Conservation (phyloP, 2,797 vertebrate species). For the Coilia nasus region DNA sequence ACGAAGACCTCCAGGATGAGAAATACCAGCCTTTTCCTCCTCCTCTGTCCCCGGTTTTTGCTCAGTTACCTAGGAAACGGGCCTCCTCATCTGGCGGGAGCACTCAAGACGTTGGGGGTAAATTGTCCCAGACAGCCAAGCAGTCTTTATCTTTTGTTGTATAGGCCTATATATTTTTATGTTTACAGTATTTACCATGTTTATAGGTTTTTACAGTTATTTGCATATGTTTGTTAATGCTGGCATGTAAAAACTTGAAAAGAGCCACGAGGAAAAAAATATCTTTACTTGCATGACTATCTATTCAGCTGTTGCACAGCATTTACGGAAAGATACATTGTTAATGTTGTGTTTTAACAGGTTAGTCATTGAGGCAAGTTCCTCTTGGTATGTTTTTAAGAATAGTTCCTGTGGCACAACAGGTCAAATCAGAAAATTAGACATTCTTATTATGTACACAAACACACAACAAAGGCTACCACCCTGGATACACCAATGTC, state of each 20-base stretch:
- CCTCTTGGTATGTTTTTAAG: too few relatives aligned
- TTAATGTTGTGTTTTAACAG: too few relatives aligned
- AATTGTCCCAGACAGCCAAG: background rate
- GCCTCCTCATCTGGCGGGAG: background rate
- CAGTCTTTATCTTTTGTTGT: background rate
- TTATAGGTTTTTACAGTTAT: background rate
- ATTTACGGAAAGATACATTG: too few relatives aligned
- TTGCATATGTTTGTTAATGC: background rate
- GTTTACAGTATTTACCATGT: background rate
- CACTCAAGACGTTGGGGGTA: constrained; percentile 19
- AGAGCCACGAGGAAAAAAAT: too few relatives aligned
- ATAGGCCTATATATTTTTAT: background rate
- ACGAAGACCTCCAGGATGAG: constrained; percentile 39
- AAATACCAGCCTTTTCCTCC: constrained; percentile 40
- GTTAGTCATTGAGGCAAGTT: too few relatives aligned
- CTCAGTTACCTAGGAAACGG: constrained; percentile 17
- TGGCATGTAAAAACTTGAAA: too few relatives aligned
- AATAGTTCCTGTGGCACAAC: too few relatives aligned
- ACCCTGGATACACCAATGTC: background rate
- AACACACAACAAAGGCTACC: too few relatives aligned
- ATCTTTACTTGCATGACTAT: too few relatives aligned
- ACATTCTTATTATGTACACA: too few relatives aligned
- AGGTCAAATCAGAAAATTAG: too few relatives aligned
- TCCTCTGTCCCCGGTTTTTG: constrained; percentile 30
- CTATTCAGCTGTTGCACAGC: too few relatives aligned